Base-by-base conservation (phyloP, 2,888 invertebrate genomes). In the Polylopha cassiicola region DNA sequence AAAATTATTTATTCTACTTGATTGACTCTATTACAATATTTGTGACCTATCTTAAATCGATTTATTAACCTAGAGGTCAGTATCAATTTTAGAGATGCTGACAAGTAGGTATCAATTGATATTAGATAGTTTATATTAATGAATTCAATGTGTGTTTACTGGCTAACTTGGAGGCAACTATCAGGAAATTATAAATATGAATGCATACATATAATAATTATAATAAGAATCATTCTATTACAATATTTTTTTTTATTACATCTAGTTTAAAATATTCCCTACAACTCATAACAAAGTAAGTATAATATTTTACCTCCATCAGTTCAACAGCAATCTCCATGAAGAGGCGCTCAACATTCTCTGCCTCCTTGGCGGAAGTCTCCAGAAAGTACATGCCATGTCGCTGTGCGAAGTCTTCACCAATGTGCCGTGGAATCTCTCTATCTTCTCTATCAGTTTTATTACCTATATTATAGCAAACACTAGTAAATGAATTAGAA, bases 331-430 rank as follows among this genome's bases (percentile, higher is more conserved):
- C 98, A 58, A 99, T 98, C 84, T 98, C 97, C 90, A 96, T 94
- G 74, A 99, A 99, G 43, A 99, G 86, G 66, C 93, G 90, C 73
- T 99, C 98, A 2, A 99, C 98, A 85, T 99, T 98, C 62, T 98
- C 98, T 1, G 98, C 95, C 79, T 98, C 97, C 73, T 98, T 97
- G 1, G 98, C 98, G 0, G 98, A 98, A 0, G 98, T 99, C 86
- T 99, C 98, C 54, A 99, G 87, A 82, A 98, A 99, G 76, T 97
- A 97, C 96, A 99, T 99, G 60, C 95, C 95, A 66, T 98, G 95
- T 54, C 95, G 90, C 64, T 95, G 94, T 10, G 98, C 95, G 86
- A 99, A 99, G 71, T 97, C 95, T 75, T 95, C 95, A 1, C 98
- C 99, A 28, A 98, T 95, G 65, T 95, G 93, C 15, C 93, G 91